A percentile compares a stretch with the other conserved stretches of the same genome.
Conservation (phyloP, 2,113 vertebrate species). For the Osmerus eperlanus region DNA sequence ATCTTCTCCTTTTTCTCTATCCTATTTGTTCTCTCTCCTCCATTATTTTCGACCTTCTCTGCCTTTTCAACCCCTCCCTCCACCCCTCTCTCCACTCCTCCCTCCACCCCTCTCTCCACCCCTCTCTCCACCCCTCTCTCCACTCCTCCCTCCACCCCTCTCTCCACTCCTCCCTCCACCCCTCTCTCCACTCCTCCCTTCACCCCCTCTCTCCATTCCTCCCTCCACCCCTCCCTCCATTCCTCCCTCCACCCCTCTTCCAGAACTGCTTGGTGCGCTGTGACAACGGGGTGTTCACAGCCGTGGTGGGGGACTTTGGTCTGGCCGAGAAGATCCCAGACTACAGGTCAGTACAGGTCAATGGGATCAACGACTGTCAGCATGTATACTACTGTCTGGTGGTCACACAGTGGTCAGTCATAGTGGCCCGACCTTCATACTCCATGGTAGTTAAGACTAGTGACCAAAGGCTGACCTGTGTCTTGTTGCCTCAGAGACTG, state of each 20-base stretch:
- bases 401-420: background rate
- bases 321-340: constrained; percentile 95
- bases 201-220: too few species aligned
- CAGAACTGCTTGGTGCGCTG: constrained; percentile 93
- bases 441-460: too few species aligned
- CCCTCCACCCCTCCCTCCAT: background rate
- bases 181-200: too few species aligned
- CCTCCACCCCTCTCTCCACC: too few species aligned
- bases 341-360: constrained; percentile 76
- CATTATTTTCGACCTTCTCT: background rate
- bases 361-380: background rate
- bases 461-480: background rate
- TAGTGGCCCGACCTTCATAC: too few species aligned
- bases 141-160: too few species aligned
- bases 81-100: background rate
- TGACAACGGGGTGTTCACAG: constrained; percentile 79
- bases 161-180: too few species aligned
- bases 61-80: background rate
- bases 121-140: too few species aligned
- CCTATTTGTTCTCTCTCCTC: background rate
- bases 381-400: background rate
- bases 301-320: constrained; percentile 92
- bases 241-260: background rate
- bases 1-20: background rate
- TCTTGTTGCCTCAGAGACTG: too few species aligned